Conservation (phyloP, 2,797 vertebrate genomes). For the Enteromius trimaculatus region DNA sequence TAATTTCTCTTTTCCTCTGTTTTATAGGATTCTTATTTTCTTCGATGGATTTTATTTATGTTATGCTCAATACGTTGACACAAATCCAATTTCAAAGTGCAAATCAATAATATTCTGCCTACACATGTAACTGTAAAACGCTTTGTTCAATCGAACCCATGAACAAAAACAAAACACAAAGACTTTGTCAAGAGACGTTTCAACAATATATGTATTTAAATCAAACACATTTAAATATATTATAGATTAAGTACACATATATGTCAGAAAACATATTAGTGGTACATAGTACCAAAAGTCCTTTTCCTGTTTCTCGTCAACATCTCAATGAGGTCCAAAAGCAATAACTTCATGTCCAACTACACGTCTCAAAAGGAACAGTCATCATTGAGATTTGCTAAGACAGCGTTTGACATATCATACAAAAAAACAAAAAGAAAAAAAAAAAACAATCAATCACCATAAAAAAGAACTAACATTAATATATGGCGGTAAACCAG, state of each 20-base stretch:
- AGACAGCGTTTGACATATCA: slow-evolving; percentile 64
- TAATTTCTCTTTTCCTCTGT: not conserved
- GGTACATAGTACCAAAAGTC: slow-evolving; percentile 99
- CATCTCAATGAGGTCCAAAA: slow-evolving; percentile 82
- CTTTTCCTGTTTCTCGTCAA: slow-evolving; percentile 83
- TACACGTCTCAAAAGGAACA: slow-evolving; percentile 78
- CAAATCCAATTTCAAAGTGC: not conserved
- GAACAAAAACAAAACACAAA: slow-evolving; percentile 56
- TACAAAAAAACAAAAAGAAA: slow-evolving; percentile 55
- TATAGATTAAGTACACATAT: slow-evolving; percentile 96
- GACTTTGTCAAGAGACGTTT: slow-evolving; percentile 66
- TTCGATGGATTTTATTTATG: not conserved
- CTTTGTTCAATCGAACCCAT: not conserved
- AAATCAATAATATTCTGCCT: not conserved
- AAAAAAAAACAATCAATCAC: slow-evolving; percentile 63
- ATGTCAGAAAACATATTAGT: slow-evolving; percentile 89
- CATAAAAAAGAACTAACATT: slow-evolving; percentile 61
- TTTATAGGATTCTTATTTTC: not conserved
- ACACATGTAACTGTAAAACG: not conserved
- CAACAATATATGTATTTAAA: slow-evolving; percentile 95
- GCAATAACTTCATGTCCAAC: slow-evolving; percentile 77
- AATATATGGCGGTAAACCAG: slow-evolving; percentile 76
- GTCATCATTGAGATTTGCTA: slow-evolving; percentile 75
- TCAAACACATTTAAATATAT: slow-evolving; percentile 99
- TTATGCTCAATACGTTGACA: not conserved